Evolutionary conservation across 37 sponge, comb jelly and placozoan genomes (phyloP).

Genomic region (Agelas oroides): DNA sequence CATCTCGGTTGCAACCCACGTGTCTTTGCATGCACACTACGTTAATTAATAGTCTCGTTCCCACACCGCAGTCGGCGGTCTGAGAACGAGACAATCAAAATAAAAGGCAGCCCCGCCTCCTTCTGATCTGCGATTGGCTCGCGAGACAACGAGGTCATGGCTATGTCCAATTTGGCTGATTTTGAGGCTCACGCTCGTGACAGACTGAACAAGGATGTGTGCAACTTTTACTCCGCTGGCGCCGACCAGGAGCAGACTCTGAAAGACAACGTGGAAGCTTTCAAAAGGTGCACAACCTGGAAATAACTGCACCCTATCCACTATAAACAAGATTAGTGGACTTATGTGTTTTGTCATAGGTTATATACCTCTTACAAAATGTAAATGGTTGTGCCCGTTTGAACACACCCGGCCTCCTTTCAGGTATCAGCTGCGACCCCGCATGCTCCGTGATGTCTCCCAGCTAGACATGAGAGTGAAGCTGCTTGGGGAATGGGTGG

Average conservation of each 20-base stretch:
- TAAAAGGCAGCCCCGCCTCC: no score
- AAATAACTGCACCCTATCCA: no score
- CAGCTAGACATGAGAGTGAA: constrained; percentile 34
- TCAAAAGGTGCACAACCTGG: constrained; percentile 64
- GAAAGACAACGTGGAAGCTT: constrained; percentile 85
- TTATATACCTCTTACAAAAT: no score
- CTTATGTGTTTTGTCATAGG: no score
- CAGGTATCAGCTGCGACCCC: constrained; percentile 79
- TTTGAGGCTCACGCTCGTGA: constrained; percentile 66
- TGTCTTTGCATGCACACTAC: no score
- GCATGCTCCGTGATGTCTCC: constrained; percentile 81
- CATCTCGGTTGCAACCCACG: background rate
- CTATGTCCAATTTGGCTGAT: constrained; percentile 67
- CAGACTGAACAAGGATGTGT: constrained; percentile 65
- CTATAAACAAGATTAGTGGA: no score
- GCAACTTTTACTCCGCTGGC: constrained; percentile 86
- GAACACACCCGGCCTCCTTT: no score
- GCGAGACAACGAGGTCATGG: no score
- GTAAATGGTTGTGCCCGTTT: no score
- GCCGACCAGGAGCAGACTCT: constrained; percentile 83
- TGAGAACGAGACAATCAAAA: background rate
- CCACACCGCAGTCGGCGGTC: background rate
- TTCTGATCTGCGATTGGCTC: no score
- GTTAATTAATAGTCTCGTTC: background rate
- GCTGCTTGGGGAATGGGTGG: constrained; percentile 73